Evolutionary conservation across 2,888 invertebrate species (phyloP).

Genomic region (Muscina levida): DNA sequence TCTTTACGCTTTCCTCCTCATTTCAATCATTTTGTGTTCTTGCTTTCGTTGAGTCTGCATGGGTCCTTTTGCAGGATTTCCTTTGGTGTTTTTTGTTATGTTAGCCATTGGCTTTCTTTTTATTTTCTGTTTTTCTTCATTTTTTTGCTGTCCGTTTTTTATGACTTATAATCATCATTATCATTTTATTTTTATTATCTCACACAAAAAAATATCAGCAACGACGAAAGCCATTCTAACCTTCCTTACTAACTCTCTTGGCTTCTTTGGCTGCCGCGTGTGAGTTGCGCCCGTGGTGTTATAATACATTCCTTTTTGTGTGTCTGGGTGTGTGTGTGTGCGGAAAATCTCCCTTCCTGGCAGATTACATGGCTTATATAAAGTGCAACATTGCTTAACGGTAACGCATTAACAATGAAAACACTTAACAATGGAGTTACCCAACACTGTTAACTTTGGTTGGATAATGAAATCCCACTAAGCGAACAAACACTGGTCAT

Average conservation of each 20-base stretch:
- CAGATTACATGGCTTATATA: slow-evolving; percentile 30
- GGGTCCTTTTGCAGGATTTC: not conserved
- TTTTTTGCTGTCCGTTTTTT: slow-evolving; percentile 2
- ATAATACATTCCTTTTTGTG: slow-evolving; percentile 8
- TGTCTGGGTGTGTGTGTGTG: not conserved
- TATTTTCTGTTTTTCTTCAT: not conserved
- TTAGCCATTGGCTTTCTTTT: not conserved
- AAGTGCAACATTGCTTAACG: slow-evolving; percentile 23
- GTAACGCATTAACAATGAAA: slow-evolving; percentile 23
- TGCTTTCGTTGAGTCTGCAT: not conserved
- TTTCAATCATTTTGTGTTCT: not conserved
- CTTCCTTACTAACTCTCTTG: not conserved
- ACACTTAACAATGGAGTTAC: slow-evolving; percentile 7
- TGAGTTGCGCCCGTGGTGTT: not conserved
- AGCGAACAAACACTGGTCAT: not conserved
- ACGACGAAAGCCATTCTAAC: not conserved
- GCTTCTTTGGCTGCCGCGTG: not conserved
- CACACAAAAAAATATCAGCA: not conserved
- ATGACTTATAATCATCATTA: slow-evolving; percentile 28
- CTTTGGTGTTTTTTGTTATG: not conserved
- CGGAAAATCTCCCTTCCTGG: not conserved
- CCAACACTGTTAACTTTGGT: not conserved
- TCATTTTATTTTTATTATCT: slow-evolving; percentile 20
- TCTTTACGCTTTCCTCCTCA: too few species aligned
- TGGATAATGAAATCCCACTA: not conserved